Conservation (phyloP, 2,797 vertebrate species). For the Leptatherina wallacei region DNA sequence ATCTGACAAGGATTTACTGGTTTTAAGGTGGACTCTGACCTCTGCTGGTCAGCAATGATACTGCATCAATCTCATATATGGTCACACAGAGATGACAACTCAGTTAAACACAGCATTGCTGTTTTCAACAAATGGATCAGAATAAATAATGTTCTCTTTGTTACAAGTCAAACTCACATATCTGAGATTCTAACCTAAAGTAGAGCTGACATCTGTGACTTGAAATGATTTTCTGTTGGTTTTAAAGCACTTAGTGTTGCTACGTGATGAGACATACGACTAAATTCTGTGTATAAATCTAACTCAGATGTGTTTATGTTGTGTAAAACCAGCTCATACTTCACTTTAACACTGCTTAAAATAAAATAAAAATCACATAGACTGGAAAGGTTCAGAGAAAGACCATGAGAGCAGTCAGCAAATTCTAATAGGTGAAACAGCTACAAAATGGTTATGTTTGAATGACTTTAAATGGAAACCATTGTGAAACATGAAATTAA, state of each 20-base stretch:
- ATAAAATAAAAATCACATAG: not conserved
- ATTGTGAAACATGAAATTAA: conserved; percentile 18
- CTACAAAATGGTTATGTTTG: no score
- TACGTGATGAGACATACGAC: not conserved
- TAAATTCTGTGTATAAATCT: not conserved
- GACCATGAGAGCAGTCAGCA: not conserved
- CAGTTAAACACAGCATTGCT: not conserved
- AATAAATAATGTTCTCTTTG: not conserved
- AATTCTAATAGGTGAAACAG: not conserved
- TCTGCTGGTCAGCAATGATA: conserved; percentile 66
- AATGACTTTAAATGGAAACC: not conserved
- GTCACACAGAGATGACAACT: not conserved
- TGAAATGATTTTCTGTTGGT: not conserved
- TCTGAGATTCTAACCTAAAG: not conserved
- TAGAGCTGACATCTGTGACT: not conserved
- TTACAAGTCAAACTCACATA: not conserved
- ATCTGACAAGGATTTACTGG: not conserved
- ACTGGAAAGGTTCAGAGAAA: not conserved
- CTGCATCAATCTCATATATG: not conserved
- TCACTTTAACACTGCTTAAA: not conserved
- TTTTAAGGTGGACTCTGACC: conserved; percentile 56
- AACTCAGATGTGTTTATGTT: not conserved
- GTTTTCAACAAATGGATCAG: not conserved
- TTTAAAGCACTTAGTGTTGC: not conserved
- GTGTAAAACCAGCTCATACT: not conserved